Conservation (phyloP, 2,797 vertebrate species). For the Rousettus madagascariensis region DNA sequence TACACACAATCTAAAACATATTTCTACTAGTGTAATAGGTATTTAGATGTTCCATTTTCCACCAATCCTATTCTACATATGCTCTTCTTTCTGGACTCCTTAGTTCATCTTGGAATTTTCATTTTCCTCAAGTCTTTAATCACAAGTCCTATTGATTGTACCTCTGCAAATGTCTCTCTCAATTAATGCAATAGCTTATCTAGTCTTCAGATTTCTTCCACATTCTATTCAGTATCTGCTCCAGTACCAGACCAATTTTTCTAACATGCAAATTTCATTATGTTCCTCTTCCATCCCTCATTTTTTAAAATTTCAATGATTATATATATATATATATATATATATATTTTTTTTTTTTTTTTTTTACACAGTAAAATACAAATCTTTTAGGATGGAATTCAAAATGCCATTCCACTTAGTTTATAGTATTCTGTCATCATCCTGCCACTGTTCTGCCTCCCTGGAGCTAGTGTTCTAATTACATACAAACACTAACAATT, state of each 20-base stretch:
- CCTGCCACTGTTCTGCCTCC: background rate
- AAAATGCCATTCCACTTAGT: background rate
- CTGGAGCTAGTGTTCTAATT: background rate
- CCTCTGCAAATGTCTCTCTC: background rate
- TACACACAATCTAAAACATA: background rate
- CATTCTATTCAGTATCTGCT: background rate
- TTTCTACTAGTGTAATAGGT: background rate
- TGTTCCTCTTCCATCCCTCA: background rate
- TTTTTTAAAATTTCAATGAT: background rate
- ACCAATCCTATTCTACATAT: background rate
- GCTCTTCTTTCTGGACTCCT: background rate
- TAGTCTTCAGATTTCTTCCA: background rate
- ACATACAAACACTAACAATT: background rate
- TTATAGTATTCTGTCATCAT: background rate
- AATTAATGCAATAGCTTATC: background rate
- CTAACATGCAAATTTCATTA: background rate
- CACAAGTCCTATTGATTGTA: background rate
- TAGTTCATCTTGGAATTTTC: background rate
- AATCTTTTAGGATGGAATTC: background rate
- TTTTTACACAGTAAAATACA: background rate
- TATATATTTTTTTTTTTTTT: no score
- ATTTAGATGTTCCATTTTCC: background rate
- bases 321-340: no score
- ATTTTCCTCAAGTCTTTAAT: background rate
- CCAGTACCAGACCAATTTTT: background rate